These are phyloP conservation scores for Stylophora pistillata DNA, from an alignment of 64 coral and sea anemone genomes.

Conservation along the genomic window DNA sequence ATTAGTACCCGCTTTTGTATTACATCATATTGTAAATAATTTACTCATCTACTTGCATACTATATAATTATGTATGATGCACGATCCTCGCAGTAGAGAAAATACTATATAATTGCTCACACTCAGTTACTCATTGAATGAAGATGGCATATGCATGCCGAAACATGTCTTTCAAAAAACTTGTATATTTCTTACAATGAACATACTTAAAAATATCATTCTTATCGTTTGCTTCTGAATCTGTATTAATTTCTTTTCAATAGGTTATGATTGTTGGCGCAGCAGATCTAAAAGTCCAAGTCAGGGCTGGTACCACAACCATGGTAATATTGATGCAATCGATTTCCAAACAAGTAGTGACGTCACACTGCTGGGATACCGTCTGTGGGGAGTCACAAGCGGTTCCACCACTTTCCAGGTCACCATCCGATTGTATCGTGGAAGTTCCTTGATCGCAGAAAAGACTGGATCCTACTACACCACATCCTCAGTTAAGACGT, in stretches of 20 bases:
- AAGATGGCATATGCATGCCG: no score
- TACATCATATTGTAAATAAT: no score
- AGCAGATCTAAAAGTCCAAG: not conserved
- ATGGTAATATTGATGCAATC: slow-evolving; percentile 2
- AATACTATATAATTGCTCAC: no score
- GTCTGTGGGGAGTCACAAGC: not conserved
- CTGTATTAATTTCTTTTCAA: not conserved
- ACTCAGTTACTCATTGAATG: no score
- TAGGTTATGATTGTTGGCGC: no score
- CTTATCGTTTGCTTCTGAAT: not conserved
- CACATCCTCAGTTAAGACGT: slow-evolving; percentile 6
- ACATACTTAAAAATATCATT: no score
- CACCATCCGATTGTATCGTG: slow-evolving; percentile 27
- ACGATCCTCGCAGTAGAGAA: no score
- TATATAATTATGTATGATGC: no score
- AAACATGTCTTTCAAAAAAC: no score
- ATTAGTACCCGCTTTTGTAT: no score
- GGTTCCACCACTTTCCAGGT: slow-evolving; percentile 22
- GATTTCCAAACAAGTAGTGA: slow-evolving; percentile 35
- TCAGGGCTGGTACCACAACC: not conserved
- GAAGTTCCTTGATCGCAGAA: slow-evolving; percentile 4
- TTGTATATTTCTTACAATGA: no score
- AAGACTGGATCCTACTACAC: slow-evolving; percentile 41
- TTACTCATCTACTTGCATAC: no score
- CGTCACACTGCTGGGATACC: slow-evolving; percentile 18